A percentile compares a stretch with the other conserved stretches of the same genome.
Evolutionary conservation across 2,888 invertebrate genomes (phyloP).

Genomic region (Scotopteryx bipunctaria): DNA sequence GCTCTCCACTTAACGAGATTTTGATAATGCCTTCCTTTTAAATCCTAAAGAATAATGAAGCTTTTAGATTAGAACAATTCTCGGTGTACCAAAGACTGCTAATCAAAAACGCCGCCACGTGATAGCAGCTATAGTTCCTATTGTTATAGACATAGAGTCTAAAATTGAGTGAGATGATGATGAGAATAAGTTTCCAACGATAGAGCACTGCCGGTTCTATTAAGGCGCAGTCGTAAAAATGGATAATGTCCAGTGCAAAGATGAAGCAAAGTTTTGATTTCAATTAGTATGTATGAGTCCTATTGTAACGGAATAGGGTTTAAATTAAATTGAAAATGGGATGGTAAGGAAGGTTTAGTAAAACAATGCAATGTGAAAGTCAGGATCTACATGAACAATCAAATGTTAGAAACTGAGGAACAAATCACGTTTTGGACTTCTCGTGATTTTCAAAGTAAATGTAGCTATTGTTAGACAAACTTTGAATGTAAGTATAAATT

Average conservation of each 20-base stretch:
- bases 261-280: constrained; percentile 44
- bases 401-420: constrained; percentile 19
- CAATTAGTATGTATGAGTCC: constrained; percentile 26
- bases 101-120: constrained; percentile 53
- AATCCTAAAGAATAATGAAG: constrained; percentile 38
- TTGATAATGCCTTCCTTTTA: constrained; percentile 39
- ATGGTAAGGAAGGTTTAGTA: constrained; percentile 5
- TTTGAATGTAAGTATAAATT: neutral
- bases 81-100: constrained; percentile 47
- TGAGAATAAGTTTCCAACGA: constrained; percentile 36
- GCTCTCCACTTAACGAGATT: constrained; percentile 42
- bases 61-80: constrained; percentile 53
- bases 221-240: constrained; percentile 65
- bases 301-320: constrained; percentile 26
- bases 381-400: constrained; percentile 32
- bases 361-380: constrained; percentile 36
- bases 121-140: constrained; percentile 30
- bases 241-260: constrained; percentile 60
- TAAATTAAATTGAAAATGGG: constrained; percentile 7
- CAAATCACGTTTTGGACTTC: constrained; percentile 17
- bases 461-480: neutral
- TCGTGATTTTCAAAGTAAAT: neutral
- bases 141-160: constrained; percentile 30
- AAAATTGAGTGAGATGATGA: constrained; percentile 31
- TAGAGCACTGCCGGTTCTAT: constrained; percentile 55